Percentiles rank a stretch among this genome's conserved stretches.
These are phyloP conservation scores for Caranx melampygus DNA, from an alignment of 2,113 vertebrate species.

Conservation along the genomic window DNA sequence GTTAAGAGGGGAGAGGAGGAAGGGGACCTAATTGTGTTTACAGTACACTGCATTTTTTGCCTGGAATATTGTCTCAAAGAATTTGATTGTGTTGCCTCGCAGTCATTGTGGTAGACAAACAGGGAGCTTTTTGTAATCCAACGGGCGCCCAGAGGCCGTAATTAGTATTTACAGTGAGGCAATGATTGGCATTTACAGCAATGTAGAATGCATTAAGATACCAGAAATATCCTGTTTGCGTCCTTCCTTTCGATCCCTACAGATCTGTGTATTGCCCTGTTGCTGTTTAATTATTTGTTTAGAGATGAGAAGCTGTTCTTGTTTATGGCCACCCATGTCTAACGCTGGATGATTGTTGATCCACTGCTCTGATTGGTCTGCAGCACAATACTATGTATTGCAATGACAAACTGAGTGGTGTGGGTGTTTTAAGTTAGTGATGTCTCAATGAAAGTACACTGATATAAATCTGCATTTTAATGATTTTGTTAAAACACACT, in stretches of 20 bases:
- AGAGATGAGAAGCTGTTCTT: slow-evolving; percentile 9
- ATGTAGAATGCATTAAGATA: neutral
- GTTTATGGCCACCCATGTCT: slow-evolving; percentile 19
- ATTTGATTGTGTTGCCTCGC: slow-evolving; percentile 15
- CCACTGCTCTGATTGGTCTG: slow-evolving; percentile 6
- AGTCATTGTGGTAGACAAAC: slow-evolving; percentile 5
- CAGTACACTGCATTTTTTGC: slow-evolving; percentile 38
- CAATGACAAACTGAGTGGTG: neutral
- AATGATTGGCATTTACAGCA: slow-evolving; percentile 4
- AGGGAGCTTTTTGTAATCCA: slow-evolving; percentile 19
- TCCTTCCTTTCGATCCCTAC: neutral
- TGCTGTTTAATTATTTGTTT: slow-evolving; percentile 8
- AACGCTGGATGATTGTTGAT: neutral
- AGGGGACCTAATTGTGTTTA: slow-evolving; percentile 47
- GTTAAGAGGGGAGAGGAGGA: slow-evolving; percentile 39
- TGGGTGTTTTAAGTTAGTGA: neutral
- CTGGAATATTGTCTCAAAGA: slow-evolving; percentile 30
- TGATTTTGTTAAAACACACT: neutral
- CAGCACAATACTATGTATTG: slow-evolving; percentile 16
- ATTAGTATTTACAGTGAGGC: slow-evolving; percentile 21
- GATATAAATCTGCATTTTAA: slow-evolving; percentile 3
- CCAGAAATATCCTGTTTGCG: neutral
- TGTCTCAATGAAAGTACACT: neutral
- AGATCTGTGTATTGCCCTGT: neutral
- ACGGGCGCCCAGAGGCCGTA: slow-evolving; percentile 4